These are phyloP conservation scores for Ochropacha duplaris DNA, from an alignment of 2,888 invertebrate species.

Conservation along the genomic window DNA sequence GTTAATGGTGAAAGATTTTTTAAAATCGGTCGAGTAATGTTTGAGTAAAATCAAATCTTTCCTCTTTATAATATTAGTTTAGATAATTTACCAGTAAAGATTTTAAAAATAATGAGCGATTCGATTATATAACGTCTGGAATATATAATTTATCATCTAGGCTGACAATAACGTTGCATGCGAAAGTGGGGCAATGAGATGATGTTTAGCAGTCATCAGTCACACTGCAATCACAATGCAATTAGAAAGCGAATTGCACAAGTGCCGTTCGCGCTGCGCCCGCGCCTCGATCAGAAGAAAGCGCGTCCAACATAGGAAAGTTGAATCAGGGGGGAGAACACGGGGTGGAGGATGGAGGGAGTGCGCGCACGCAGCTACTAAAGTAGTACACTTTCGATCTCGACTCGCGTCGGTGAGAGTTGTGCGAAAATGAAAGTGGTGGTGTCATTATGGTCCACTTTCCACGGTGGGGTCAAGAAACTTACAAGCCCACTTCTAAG, in stretches of 20 bases:
- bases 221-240: slow-evolving; percentile 76
- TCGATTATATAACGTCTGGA: slow-evolving; percentile 21
- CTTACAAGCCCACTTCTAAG: slow-evolving; percentile 59
- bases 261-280: slow-evolving; percentile 50
- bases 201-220: slow-evolving; percentile 63
- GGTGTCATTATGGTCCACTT: slow-evolving; percentile 80
- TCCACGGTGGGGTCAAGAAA: slow-evolving; percentile 76
- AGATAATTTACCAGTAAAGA: too few relatives aligned
- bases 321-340: slow-evolving; percentile 46
- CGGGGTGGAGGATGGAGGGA: slow-evolving; percentile 19
- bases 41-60: too few relatives aligned
- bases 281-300: slow-evolving; percentile 68
- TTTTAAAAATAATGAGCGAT: neutral
- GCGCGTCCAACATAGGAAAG: slow-evolving; percentile 77
- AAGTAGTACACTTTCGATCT: slow-evolving; percentile 83
- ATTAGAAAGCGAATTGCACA: slow-evolving; percentile 81
- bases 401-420: slow-evolving; percentile 78
- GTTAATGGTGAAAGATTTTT: too few relatives aligned
- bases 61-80: too few relatives aligned
- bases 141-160: slow-evolving; percentile 28
- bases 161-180: slow-evolving; percentile 42
- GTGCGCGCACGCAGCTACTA: slow-evolving; percentile 74
- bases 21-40: too few relatives aligned
- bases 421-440: slow-evolving; percentile 85
- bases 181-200: slow-evolving; percentile 68